These are phyloP conservation scores for Argyrosomus japonicus DNA, from an alignment of 2,113 vertebrate species.

Conservation along the genomic window DNA sequence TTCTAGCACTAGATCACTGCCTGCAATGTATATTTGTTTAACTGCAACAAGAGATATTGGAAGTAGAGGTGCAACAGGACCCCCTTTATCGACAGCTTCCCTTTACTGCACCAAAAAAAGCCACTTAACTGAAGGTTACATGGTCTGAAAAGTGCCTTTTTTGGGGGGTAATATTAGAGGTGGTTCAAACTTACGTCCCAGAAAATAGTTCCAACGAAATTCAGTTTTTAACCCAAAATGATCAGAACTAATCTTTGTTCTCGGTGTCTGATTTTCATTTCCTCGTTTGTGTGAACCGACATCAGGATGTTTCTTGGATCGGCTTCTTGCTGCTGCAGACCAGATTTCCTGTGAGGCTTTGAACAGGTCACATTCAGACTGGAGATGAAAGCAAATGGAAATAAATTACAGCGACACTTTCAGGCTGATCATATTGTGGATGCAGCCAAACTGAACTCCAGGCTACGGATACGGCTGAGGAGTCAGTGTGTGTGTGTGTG, in stretches of 20 bases:
- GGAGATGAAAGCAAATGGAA: constrained; percentile 31
- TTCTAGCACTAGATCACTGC: too few relatives aligned
- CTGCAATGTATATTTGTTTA: too few relatives aligned
- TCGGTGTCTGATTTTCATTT: neutral
- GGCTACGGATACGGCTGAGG: neutral
- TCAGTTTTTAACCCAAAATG: neutral
- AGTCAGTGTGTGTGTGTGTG: constrained; percentile 1
- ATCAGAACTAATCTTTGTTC: neutral
- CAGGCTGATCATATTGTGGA: constrained; percentile 19
- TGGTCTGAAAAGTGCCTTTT: too few relatives aligned
- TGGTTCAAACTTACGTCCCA: too few relatives aligned
- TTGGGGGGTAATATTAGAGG: too few relatives aligned
- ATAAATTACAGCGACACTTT: constrained; percentile 42
- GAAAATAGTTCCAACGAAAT: too few relatives aligned
- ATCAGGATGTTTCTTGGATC: neutral
- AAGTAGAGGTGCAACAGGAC: too few relatives aligned
- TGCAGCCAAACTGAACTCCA: constrained; percentile 17
- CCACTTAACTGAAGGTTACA: too few relatives aligned
- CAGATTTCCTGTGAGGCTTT: neutral
- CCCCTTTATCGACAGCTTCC: too few relatives aligned
- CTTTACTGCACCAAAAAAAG: too few relatives aligned
- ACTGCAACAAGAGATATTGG: too few relatives aligned
- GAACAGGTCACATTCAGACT: constrained; percentile 15
- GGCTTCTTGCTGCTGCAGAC: neutral
- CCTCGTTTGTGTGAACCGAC: neutral